Percentiles rank a stretch among this genome's conserved stretches.
Evolutionary conservation across 2,888 invertebrate species (phyloP).

Genomic region (Ryuthela nishihirai): DNA sequence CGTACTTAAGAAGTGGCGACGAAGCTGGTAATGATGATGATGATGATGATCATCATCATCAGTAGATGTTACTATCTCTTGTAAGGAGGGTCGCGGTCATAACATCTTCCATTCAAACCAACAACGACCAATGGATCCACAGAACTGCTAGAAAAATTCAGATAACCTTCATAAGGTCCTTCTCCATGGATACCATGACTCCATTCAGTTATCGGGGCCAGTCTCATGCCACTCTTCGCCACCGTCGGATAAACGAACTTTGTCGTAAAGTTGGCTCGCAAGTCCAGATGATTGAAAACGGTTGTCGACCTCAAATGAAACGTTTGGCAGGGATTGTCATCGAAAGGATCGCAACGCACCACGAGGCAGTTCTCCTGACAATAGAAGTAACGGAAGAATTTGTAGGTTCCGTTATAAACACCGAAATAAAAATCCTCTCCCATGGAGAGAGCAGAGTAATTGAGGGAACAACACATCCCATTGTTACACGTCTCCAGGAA

Average conservation of each 20-base stretch:
- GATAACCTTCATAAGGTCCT: too few species aligned
- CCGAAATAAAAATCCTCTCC: conserved; percentile 21
- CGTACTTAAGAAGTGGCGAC: too few species aligned
- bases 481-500: conserved; percentile 26
- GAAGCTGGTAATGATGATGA: too few species aligned
- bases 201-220: conserved; percentile 8
- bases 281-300: background rate
- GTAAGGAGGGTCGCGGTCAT: background rate
- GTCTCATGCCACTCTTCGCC: conserved; percentile 4
- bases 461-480: conserved; percentile 32
- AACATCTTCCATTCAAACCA: background rate
- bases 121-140: background rate
- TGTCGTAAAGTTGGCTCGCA: conserved; percentile 15
- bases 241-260: conserved; percentile 17
- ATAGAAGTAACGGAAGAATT: conserved; percentile 2
- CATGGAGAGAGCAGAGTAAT: conserved; percentile 16
- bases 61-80: too few species aligned
- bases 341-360: conserved; percentile 10
- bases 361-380: conserved; percentile 24
- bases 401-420: conserved; percentile 21
- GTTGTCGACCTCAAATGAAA: conserved; percentile 22
- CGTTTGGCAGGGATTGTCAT: conserved; percentile 1
- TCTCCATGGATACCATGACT: background rate
- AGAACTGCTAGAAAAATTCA: too few species aligned
- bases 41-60: too few species aligned